Base-by-base conservation (phyloP, 2,888 invertebrate species). In the Zygaena filipendulae region DNA sequence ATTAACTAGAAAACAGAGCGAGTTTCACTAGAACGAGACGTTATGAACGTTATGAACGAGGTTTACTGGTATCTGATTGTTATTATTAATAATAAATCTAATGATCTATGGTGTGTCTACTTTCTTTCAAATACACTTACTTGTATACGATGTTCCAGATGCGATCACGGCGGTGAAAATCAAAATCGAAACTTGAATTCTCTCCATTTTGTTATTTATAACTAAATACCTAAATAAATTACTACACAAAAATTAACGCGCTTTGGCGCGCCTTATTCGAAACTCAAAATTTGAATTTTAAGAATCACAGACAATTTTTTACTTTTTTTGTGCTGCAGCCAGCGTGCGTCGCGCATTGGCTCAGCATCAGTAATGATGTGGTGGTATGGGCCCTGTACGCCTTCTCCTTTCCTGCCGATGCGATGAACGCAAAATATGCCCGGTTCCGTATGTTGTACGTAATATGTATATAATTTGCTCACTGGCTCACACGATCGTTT, bases 91-190 rank as follows among this genome's bases (percentile, higher is more conserved):
- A n/a, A n/a, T n/a, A n/a, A n/a, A n/a, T n/a, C n/a, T n/a, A n/a
- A n/a, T n/a, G n/a, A 16, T 36, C 36, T 56, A 57, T 47, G 33
- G 59, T 54, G 38, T 37, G 47, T 57, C 64, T 48, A 70, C 69
- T 70, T 71, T 70, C 67, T 60, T 70, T 48, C 39, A 46, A 46
- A 45, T 38, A 36, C 33, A 75, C 77, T 79, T 66, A 77, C 77
- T 67, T 59, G 71, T 55, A 37, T 67, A 59, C 12, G 72, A 63
- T 11, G 68, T 52, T 35, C 62, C 58, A 36, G 66, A 53, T 18
- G 66, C 56, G 33, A 66, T 40, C 32, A 59, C 52, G 21, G 60
- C 60, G 26, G 59, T 55, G 30, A 72, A 56, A 36, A 68, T 38
- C 29, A 68, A 41, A 37, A 69, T 38, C 36, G 64, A 45, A 59